phyloP scores from a whole-genome alignment of 2,113 vertebrate genomes.

The Hylia prasina region DNA sequence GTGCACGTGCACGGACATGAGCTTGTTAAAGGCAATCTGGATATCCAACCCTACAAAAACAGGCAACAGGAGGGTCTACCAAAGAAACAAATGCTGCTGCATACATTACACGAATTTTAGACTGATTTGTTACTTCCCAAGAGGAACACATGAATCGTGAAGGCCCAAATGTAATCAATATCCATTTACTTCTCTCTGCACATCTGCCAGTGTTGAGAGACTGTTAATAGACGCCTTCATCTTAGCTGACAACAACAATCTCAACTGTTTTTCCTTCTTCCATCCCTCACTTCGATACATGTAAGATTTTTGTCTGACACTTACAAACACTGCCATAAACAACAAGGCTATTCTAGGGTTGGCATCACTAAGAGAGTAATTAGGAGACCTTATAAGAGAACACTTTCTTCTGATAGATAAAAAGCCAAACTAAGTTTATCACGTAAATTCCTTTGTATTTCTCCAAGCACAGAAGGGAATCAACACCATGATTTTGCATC shows the following conservation, averaged over 20 bases:
- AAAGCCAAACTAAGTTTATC: background rate
- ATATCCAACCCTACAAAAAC: background rate
- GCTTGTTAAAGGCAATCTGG: conserved; percentile 3
- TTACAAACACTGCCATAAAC: background rate
- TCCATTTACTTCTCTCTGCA: conserved; percentile 25
- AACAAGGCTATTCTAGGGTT: background rate
- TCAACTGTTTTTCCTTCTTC: background rate
- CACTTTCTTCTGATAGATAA: background rate
- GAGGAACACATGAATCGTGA: background rate
- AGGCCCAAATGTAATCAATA: conserved; percentile 44
- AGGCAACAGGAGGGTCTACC: background rate
- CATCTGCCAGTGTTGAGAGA: conserved; percentile 17
- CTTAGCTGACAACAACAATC: background rate
- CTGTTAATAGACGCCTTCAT: background rate
- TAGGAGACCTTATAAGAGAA: background rate
- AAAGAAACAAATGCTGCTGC: conserved; percentile 21
- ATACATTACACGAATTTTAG: conserved; percentile 15
- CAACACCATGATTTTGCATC: background rate
- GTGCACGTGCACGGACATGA: conserved; percentile 13
- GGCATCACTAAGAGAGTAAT: background rate
- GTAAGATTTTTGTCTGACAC: background rate
- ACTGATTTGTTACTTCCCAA: background rate
- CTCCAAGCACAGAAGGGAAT: accelerated
- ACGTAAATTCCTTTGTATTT: background rate
- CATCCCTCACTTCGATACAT: background rate